Evolutionary conservation across 2,888 invertebrate species (phyloP).

Genomic region (Rhopalosiphum nymphaeae): DNA sequence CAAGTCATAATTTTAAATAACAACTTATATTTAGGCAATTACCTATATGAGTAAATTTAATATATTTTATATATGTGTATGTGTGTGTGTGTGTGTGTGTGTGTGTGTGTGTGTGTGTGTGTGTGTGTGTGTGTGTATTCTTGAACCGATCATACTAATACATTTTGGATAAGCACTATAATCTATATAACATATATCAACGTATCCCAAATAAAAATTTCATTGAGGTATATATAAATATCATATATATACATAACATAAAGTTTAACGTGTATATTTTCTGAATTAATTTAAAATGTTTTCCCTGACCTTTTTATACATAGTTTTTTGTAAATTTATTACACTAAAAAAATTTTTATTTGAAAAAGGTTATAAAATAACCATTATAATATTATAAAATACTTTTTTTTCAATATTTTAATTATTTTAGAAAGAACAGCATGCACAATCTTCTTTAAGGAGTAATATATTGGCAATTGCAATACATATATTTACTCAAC

Average conservation of each 20-base stretch:
- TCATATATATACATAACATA: no score
- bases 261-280: background rate
- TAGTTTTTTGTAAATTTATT: background rate
- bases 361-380: background rate
- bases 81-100: background rate
- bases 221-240: background rate
- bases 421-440: no score
- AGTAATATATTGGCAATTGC: no score
- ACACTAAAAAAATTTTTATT: background rate
- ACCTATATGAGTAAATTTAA: background rate
- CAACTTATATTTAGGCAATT: background rate
- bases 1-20: background rate
- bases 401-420: no score
- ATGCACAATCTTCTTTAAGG: no score
- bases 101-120: background rate
- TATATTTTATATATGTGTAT: no score
- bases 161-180: background rate
- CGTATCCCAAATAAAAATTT: background rate
- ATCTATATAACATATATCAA: background rate
- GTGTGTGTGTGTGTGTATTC: background rate
- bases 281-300: background rate
- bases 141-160: background rate
- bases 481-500: no score
- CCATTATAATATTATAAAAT: no score
- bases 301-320: background rate